Conservation (phyloP, 2,797 vertebrate genomes). For the Adelosebastes latens region DNA sequence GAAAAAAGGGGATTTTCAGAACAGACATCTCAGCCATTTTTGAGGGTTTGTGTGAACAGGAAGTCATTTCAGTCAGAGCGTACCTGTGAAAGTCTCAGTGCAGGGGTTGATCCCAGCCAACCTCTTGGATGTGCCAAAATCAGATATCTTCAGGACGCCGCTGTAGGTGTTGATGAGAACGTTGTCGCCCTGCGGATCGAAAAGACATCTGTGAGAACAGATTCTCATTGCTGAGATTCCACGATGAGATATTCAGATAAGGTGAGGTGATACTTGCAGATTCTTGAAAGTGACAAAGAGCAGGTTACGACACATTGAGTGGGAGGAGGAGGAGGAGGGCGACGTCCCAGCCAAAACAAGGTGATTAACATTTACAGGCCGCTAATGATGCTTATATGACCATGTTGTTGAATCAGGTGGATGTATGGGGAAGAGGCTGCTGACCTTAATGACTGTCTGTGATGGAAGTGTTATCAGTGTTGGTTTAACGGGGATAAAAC, state of each 20-base stretch:
- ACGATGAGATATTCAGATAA: neutral
- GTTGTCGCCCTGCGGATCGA: slow-evolving; percentile 90
- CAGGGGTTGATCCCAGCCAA: slow-evolving; percentile 97
- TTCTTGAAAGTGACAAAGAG: slow-evolving; percentile 9
- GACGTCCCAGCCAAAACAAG: slow-evolving; percentile 40
- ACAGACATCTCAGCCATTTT: neutral
- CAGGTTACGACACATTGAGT: slow-evolving; percentile 4
- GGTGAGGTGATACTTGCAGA: neutral
- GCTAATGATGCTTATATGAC: slow-evolving; percentile 32
- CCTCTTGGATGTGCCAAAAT: slow-evolving; percentile 98
- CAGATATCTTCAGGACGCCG: slow-evolving; percentile 98
- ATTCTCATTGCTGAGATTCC: neutral
- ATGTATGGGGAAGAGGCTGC: neutral
- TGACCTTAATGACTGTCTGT: slow-evolving; percentile 24
- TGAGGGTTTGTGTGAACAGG: neutral
- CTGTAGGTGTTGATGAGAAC: slow-evolving; percentile 99
- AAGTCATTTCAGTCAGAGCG: slow-evolving; percentile 1
- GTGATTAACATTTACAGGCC: slow-evolving; percentile 61
- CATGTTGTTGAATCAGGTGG: slow-evolving; percentile 45
- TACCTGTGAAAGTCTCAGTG: slow-evolving; percentile 99
- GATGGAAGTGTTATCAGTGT: slow-evolving; percentile 27
- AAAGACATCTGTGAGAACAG: slow-evolving; percentile 34
- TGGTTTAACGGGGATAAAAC: slow-evolving; percentile 20
- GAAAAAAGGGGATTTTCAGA: neutral
- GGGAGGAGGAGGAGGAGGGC: neutral